Evolutionary conservation across 2,888 invertebrate species (phyloP).

Genomic region (Dysmachus trigonus): DNA sequence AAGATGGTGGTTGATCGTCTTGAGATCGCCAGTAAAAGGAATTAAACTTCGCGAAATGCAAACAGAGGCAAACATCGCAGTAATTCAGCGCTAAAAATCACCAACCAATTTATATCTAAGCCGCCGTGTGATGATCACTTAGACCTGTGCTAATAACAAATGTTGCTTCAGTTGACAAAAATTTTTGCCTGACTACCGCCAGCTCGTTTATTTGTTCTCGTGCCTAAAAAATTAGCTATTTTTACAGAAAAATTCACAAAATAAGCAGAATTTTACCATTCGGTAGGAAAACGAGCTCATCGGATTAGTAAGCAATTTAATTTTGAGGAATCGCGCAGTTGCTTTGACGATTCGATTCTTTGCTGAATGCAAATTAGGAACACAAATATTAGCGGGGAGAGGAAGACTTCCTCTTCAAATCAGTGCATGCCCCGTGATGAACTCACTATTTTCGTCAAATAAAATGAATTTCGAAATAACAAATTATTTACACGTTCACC

Average conservation of each 20-base stretch:
- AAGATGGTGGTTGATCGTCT: neutral
- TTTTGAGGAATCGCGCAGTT: neutral
- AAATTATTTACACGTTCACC: neutral
- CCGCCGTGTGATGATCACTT: constrained; percentile 28
- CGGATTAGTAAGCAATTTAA: neutral
- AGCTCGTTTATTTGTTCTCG: constrained; percentile 6
- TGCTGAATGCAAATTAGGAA: neutral
- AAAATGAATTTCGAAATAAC: neutral
- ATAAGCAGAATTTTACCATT: neutral
- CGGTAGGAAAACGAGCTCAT: neutral
- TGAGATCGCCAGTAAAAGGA: neutral
- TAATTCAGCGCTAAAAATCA: neutral
- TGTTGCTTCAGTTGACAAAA: constrained; percentile 28
- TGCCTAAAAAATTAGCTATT: constrained; percentile 15
- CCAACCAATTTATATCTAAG: neutral
- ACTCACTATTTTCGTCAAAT: neutral
- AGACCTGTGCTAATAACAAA: constrained; percentile 24
- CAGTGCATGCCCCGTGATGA: neutral
- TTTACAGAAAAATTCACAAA: neutral
- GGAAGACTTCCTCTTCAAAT: neutral
- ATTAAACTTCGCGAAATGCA: neutral
- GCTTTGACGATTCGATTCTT: neutral
- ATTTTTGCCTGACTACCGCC: constrained; percentile 4
- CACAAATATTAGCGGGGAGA: neutral
- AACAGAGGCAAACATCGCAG: constrained; percentile 6